Conservation (phyloP, 2,797 vertebrate species). For the Spondyliosoma cantharus region DNA sequence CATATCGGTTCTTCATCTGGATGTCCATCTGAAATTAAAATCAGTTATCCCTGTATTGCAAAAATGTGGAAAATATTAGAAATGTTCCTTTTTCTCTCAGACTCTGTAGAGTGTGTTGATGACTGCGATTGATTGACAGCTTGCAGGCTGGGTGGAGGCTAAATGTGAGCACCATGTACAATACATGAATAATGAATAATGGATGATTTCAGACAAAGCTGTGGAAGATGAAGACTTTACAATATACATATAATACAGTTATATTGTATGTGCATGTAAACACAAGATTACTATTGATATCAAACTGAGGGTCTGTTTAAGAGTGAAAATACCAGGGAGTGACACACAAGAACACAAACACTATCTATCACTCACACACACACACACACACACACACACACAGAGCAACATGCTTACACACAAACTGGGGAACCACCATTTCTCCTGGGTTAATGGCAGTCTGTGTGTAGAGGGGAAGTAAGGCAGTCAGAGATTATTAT, state of each 20-base stretch:
- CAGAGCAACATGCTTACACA: constrained; percentile 13
- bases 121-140: neutral
- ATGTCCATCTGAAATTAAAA: neutral
- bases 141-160: neutral
- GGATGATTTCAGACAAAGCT: neutral
- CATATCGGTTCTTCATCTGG: neutral
- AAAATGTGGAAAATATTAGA: neutral
- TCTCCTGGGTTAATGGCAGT: constrained; percentile 22
- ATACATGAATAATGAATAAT: neutral
- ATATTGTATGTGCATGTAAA: neutral
- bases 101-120: too few species aligned
- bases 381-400: constrained; percentile 2
- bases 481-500: constrained; percentile 47
- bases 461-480: constrained; percentile 40
- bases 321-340: neutral
- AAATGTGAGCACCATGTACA: neutral
- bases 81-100: neutral
- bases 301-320: neutral
- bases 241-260: too few species aligned
- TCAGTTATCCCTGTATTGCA: neutral
- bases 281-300: neutral
- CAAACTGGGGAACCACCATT: constrained; percentile 19
- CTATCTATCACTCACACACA: neutral
- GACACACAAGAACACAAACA: constrained; percentile 8
- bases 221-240: neutral